Evolutionary conservation across 1,140 invertebrate species (phyloP), one percentile per base, ranked within the genome.

Genomic region (Hormaphis cornu): DNA sequence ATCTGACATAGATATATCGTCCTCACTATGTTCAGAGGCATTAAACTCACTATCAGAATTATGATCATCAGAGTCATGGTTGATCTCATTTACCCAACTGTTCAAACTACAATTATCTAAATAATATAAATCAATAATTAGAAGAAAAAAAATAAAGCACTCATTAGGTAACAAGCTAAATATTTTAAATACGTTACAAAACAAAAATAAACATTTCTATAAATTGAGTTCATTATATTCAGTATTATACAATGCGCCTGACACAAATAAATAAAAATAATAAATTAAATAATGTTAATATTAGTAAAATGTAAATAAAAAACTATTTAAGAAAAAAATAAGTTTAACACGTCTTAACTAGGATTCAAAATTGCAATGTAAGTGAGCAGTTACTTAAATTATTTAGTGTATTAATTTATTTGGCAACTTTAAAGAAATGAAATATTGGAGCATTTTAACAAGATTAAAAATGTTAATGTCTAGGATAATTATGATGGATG

Each of bases 1-100:
- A 20, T 69, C 50, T 20, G 35, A 53, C 50, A 69, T 53, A 2
- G 48, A 50, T 54, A 46, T 35, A 9, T 61, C 58, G 7, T 42
- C 58, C 3, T 46, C 24, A 18, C 30, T 35, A 33, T 35, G 30
- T 18, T 18, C 48, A 9, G 22, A 54, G 26, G n/a, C 12, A 46
- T 46, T n/a, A n/a, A 37, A 37, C 35, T 37, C 35, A 37, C 6
- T 37, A 37, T 37, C 35, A 8, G 35, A 37, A 6, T 37, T 6
- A 8, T 37, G 35, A 8, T 37, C 35, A 8, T 46, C n/a, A n/a
- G 16, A n/a, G n/a, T n/a, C 42, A 16, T 46, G 18, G 16, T 46
- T n/a, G 16, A n/a, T 10, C 18, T 46, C 52, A 30, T 33, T 54
- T 33, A 35, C 33, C 52, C 52, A 54, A 33, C 52, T 33, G 16